Conservation (phyloP, 2,113 vertebrate species). For the Callipepla californica region DNA sequence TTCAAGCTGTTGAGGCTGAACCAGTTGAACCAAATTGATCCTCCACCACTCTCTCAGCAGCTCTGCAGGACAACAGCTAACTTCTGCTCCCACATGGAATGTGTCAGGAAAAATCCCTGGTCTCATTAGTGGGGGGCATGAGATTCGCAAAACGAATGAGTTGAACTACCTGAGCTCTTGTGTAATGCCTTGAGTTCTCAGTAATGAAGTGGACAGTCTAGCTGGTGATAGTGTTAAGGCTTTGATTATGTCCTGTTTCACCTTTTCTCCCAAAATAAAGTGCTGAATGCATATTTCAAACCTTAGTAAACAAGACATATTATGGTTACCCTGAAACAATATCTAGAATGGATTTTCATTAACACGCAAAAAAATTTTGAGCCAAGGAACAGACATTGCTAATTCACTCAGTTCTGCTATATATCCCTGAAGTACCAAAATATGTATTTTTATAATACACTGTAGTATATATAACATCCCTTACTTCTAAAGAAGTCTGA, state of each 20-base stretch:
- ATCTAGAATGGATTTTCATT: not conserved
- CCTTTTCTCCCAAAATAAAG: not conserved
- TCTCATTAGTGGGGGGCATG: not conserved
- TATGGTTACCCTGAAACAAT: not conserved
- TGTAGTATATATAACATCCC: not conserved
- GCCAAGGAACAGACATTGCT: not conserved
- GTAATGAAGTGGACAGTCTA: not conserved
- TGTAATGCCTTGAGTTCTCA: not conserved
- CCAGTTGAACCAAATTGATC: not conserved
- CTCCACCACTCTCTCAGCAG: not conserved
- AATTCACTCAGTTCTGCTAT: not conserved
- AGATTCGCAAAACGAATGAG: not conserved
- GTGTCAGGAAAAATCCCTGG: not conserved
- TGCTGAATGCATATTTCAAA: not conserved
- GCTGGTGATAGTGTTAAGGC: not conserved
- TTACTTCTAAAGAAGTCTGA: constrained; percentile 34
- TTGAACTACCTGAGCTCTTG: not conserved
- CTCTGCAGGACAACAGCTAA: not conserved
- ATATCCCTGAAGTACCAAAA: not conserved
- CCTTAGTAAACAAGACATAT: not conserved
- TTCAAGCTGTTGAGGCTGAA: not conserved
- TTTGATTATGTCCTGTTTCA: not conserved
- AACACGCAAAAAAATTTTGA: not conserved
- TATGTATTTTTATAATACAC: not conserved
- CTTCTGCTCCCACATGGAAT: not conserved